A percentile compares a stretch with the other conserved stretches of the same genome.
Conservation (phyloP, 2,113 vertebrate species). For the Myotis lucifugus region DNA sequence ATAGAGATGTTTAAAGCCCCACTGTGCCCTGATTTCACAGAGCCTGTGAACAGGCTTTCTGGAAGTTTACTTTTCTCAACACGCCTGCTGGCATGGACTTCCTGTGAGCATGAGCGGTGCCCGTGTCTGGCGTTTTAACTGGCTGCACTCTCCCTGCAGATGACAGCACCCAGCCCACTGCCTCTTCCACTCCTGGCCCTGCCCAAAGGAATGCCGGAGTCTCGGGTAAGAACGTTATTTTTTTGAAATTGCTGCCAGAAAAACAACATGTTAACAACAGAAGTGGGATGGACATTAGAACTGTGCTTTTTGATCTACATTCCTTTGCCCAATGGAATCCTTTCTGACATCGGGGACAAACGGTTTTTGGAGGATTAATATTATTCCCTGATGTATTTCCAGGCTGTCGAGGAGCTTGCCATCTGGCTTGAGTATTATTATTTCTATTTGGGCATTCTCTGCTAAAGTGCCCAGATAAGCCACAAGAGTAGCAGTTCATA, state of each 20-base stretch:
- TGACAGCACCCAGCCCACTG: background rate
- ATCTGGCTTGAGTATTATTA: too few species aligned
- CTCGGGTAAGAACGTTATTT: constrained; percentile 75
- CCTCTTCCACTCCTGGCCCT: too few species aligned
- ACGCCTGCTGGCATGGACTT: background rate
- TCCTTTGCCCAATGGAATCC: too few species aligned
- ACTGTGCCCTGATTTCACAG: background rate
- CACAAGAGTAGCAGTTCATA: too few species aligned
- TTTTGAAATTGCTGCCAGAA: background rate
- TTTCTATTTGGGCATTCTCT: too few species aligned
- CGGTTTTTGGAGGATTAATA: too few species aligned
- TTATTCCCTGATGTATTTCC: too few species aligned
- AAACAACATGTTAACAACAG: background rate
- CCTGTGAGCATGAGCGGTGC: background rate
- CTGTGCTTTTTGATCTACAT: background rate
- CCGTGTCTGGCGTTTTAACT: background rate
- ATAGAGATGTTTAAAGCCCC: background rate
- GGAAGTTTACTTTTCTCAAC: background rate
- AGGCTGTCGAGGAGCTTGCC: too few species aligned
- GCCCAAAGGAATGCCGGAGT: background rate
- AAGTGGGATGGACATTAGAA: background rate
- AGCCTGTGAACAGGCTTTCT: background rate
- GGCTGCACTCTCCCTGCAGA: constrained; percentile 28
- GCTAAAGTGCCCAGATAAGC: too few species aligned
- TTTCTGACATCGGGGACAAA: too few species aligned